Evolutionary conservation across 2,113 vertebrate genomes (phyloP), one percentile per base, ranked within the genome.

Genomic region (Thinocorus orbignyianus): DNA sequence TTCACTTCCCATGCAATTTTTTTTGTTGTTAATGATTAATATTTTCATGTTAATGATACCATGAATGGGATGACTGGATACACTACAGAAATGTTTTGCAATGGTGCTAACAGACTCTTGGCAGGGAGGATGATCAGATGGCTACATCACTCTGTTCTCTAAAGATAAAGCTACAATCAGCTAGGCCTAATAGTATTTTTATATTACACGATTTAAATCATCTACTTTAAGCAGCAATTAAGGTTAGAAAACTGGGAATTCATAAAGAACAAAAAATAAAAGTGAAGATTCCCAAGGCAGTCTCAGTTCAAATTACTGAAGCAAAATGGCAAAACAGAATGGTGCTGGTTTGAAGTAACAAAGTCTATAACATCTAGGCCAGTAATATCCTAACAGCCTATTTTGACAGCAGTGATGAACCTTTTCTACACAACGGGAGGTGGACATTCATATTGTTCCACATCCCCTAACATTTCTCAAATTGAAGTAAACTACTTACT

Each of bases 401-500:
- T 86, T 90, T 61, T 26, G 80, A 44, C 6, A 86, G 58, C 5
- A 9, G 58, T 35, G 66, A 51, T 48, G 23, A 83, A 66, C 10
- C 26, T 71, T n/a, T 70, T 80, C 33, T 57, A 57, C 15, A 54
- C 26, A 69, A 48, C 12, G 65, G 15, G 58, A 62, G 19, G 28
- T 39, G 22, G 20, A 11, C 17, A 62, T 73, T 48, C 12, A 11
- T 44, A 48, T 68, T 65, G 22, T 77, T 81, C 41, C 39, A 70
- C 25, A 79, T 37, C 15, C 57, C 18, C 33, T 37, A 78, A 69
- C 30, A 6, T 39, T 46, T 92, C 94, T 88, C 10, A 79, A 86
- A 87, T 25, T 30, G 46, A 62, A 73, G 10, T 49, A 77, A 90
- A 44, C 24, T 91, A 98, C 99, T 84, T 97, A 99, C 99, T 97